Evolutionary conservation across 2,113 vertebrate species (phyloP), one percentile per base, ranked within the genome.

Genomic region (Brienomyrus longianalis): DNA sequence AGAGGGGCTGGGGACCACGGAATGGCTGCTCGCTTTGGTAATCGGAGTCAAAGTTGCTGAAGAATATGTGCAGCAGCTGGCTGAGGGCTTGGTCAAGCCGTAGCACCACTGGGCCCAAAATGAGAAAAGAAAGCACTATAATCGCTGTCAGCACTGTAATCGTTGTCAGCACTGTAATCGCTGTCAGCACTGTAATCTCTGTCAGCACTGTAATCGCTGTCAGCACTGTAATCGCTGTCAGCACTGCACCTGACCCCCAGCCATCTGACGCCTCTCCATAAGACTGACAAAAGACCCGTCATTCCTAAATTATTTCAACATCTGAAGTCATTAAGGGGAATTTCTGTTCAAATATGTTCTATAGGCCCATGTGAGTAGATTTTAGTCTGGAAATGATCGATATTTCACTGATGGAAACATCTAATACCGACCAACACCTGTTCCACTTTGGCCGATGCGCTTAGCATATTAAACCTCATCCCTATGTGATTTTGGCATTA

Each of bases 11-110:
- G 19, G 13, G 45, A 21, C 3, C 0, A 15, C 35, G 59, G 2
- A 54, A 11, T 0, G 91, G 8, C 0, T 88, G 89, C 50, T 90
- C 89, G 47, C 45, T 50, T 54, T 90, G 88, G 92, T 95, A 94
- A 92, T 95, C 92, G 5, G 94, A 93, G 51, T 92, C 93, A 91
- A 96, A 95, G 93, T 95, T 96, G 89, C 93, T 92, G 77, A 95
- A 96, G 90, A 95, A 96, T 27, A 92, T 87, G 90, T 94, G 93
- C 45, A 96, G 92, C 87, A 96, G 66, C 89, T 92, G 93, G 0
- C 89, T 88, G 90, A 96, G 90, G 1, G 92, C 93, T 8, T 56
- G 48, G 74, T 95, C 92, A n/a, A 96, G 94, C 89, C 80, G 89
- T n/a, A 90, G 2, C 89, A 95, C 47, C 6, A 90, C 95, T 96